Base-by-base conservation (phyloP, 2,113 vertebrate species). In the Chaetodon trifascialis region DNA sequence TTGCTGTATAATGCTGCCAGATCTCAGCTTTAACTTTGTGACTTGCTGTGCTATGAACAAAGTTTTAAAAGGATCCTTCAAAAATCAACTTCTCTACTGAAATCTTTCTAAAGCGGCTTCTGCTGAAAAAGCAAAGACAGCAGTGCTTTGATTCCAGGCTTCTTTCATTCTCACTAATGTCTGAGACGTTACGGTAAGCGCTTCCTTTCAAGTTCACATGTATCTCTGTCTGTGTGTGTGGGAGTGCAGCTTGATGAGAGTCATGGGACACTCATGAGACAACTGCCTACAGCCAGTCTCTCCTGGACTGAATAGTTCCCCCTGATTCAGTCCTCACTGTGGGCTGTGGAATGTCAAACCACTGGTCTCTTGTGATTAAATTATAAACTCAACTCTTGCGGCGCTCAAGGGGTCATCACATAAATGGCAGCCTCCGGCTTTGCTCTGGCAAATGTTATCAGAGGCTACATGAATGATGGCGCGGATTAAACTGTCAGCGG, bases 211-310 rank as follows among this genome's bases (percentile, higher is more conserved):
- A 47, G 11, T 70, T 54, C 59, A 38, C 59, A 64, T 74, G 71
- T 17, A 54, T 67, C 23, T 49, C 47, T 80, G 76, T 73, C 19
- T 66, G 56, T 64, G 76, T 95, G 91, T 96, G 96, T 56, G 3
- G 55, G 82, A 63, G 75, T 42, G 0, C 23, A 46, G 60, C 79
- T 82, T 64, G 77, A 93, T 87, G 88, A 89, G 88, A 79, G 88
- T 92, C 92, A 93, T 83, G 92, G 86, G 95, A 95, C 83, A 77
- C 78, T 92, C 90, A 91, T 92, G 78, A 90, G 91, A 84, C 47
- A 64, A 73, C 74, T 71, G 81, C 89, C 83, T 71, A 38, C 75
- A 86, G 65, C 38, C 72, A 66, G 75, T 75, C 56, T 75, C 81
- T 85, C 80, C 78, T 64, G 79, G 73, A 79, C 73, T 81, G 78